A percentile compares a stretch with the other conserved stretches of the same genome.
Evolutionary conservation across 2,797 vertebrate species (phyloP).

Genomic region (Brotogeris chrysoptera): DNA sequence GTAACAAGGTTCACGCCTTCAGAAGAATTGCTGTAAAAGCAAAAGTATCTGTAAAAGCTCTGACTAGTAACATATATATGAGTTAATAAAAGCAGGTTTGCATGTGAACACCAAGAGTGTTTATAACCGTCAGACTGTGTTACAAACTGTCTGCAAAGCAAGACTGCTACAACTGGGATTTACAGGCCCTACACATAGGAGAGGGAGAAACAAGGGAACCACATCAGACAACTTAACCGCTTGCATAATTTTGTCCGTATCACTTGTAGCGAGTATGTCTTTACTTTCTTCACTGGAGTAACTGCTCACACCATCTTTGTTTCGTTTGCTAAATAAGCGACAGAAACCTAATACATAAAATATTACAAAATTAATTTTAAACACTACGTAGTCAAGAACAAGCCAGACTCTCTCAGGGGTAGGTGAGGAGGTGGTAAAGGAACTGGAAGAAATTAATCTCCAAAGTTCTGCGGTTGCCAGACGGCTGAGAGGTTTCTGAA

Average conservation of each 20-base stretch:
- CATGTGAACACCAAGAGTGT: not conserved
- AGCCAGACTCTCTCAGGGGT: not conserved
- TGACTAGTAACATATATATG: not conserved
- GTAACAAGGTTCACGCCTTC: constrained; percentile 70
- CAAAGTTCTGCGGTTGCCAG: not conserved
- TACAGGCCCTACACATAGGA: not conserved
- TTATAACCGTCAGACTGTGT: not conserved
- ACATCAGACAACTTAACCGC: not conserved
- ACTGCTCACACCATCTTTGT: not conserved
- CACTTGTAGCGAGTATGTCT: not conserved
- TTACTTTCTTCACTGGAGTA: not conserved
- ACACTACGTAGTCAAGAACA: not conserved
- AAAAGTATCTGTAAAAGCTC: constrained; percentile 27
- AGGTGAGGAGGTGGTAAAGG: not conserved
- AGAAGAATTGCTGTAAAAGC: constrained; percentile 70
- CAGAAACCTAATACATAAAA: not conserved
- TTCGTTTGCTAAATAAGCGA: not conserved
- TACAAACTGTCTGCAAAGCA: not conserved
- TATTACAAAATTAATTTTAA: not conserved
- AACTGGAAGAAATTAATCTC: not conserved
- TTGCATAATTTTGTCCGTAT: not conserved
- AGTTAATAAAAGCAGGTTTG: not conserved
- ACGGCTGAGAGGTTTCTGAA: not conserved
- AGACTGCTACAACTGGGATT: not conserved
- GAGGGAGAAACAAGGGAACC: not conserved